Percentiles rank a stretch among this genome's conserved stretches.
Evolutionary conservation across 2,113 vertebrate genomes (phyloP).

Genomic region (Cardinalis cardinalis): DNA sequence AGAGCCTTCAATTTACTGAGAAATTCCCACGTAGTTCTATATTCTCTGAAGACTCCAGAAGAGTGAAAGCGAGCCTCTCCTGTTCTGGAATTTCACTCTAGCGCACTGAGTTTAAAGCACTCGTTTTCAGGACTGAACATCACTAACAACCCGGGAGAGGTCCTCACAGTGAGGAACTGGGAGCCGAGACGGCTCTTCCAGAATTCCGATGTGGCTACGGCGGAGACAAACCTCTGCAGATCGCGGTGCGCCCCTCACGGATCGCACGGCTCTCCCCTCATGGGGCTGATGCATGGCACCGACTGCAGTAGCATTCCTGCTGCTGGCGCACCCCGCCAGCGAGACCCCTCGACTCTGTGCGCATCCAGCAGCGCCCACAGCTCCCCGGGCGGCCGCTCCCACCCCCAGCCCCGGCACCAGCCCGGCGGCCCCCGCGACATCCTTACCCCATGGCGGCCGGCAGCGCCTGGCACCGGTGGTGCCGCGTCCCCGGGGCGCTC

Average conservation of each 20-base stretch:
- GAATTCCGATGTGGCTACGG: background rate
- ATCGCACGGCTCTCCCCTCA: background rate
- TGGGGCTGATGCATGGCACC: background rate
- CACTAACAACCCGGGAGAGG: background rate
- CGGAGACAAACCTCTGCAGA: background rate
- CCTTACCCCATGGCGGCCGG: constrained; percentile 76
- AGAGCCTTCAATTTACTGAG: background rate
- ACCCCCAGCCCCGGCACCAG: background rate
- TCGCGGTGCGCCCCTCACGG: background rate
- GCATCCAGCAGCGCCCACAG: background rate
- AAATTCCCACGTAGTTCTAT: background rate
- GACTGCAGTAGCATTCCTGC: background rate
- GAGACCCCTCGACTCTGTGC: background rate
- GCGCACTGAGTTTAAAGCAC: background rate
- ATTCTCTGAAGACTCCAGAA: background rate
- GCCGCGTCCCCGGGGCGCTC: constrained; percentile 7
- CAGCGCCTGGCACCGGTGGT: constrained; percentile 25
- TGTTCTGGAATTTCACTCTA: background rate
- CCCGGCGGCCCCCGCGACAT: background rate
- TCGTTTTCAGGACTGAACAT: background rate
- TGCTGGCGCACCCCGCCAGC: background rate
- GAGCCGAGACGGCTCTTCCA: background rate
- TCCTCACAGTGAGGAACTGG: background rate
- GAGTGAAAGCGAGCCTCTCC: background rate
- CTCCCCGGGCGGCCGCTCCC: background rate